Percentiles rank a stretch among this genome's conserved stretches.
phyloP scores from a whole-genome alignment of 2,797 vertebrate genomes.

The Lepus oiostolus region DNA sequence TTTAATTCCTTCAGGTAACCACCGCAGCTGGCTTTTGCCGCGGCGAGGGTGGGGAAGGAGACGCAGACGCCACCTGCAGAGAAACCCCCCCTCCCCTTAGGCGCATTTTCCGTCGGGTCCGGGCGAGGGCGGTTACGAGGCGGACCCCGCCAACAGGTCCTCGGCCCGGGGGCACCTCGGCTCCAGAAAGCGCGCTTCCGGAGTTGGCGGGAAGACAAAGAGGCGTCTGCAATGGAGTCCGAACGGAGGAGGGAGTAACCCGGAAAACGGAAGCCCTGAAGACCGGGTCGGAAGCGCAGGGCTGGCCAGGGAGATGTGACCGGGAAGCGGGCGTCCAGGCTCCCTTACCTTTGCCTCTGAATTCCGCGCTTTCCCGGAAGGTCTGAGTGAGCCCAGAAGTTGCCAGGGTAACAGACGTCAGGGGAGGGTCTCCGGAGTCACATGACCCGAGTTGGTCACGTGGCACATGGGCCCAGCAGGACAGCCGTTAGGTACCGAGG shows the following conservation, averaged over 20 bases:
- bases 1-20: neutral
- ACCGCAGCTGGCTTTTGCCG: neutral
- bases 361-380: constrained; percentile 52
- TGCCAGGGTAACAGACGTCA: constrained; percentile 50
- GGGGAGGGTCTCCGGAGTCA: neutral
- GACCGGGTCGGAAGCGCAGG: neutral
- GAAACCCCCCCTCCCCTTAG: neutral
- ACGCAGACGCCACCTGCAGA: no score
- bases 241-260: neutral
- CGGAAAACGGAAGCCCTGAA: neutral
- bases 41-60: neutral
- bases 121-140: no score
- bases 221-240: neutral
- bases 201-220: neutral
- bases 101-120: neutral
- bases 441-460: neutral
- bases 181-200: neutral
- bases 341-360: neutral
- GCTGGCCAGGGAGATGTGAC: fast-evolving
- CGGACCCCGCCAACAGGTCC: no score
- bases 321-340: fast-evolving
- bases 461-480: fast-evolving
- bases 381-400: neutral
- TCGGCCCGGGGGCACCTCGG: neutral
- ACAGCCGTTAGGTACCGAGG: fast-evolving